phyloP scores from a whole-genome alignment of 2,113 vertebrate genomes.

The Eubucco bourcierii region DNA sequence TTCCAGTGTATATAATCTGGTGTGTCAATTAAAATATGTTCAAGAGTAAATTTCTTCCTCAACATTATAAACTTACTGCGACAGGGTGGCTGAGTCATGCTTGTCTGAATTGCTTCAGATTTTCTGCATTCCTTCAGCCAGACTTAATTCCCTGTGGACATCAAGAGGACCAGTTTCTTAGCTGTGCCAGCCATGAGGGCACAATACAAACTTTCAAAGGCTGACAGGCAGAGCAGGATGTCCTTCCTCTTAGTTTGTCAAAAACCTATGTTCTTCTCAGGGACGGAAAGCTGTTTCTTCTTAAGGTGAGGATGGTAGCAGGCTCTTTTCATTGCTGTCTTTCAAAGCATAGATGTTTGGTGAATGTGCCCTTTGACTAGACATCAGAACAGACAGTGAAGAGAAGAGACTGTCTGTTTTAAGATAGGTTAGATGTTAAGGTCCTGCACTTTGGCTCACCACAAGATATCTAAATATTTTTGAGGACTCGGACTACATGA shows the following conservation, averaged over 20 bases:
- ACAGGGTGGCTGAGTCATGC: conserved; percentile 41
- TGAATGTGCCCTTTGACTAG: not conserved
- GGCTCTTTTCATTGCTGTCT: not conserved
- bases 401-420: not conserved
- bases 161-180: not conserved
- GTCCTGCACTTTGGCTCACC: not conserved
- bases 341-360: not conserved
- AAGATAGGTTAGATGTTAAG: not conserved
- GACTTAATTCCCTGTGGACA: not conserved
- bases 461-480: not conserved
- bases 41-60: conserved; percentile 43
- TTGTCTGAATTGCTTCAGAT: conserved; percentile 42
- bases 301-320: not conserved
- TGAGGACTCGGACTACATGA: not conserved
- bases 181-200: not conserved
- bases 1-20: conserved; percentile 34
- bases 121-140: not conserved
- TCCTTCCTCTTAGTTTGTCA: conserved; percentile 16
- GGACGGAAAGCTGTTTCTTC: not conserved
- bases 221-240: not conserved
- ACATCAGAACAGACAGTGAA: not conserved
- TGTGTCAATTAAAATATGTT: conserved; percentile 65
- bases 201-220: not conserved
- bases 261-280: not conserved
- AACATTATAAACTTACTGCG: conserved; percentile 32